phyloP scores from a whole-genome alignment of 1,140 invertebrate species.

The Eupristina koningsbergeri region DNA sequence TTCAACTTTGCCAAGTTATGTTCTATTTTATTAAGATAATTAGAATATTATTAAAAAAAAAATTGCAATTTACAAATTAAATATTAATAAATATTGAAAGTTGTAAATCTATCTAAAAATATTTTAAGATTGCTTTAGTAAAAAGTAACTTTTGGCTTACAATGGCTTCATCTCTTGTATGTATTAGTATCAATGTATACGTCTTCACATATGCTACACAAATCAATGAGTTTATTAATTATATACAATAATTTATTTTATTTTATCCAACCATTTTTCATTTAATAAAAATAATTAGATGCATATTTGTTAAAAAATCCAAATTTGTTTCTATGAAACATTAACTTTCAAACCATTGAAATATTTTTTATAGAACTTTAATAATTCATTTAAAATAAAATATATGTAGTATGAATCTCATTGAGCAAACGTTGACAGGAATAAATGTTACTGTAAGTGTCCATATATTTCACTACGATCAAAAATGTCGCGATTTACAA shows the following conservation, averaged over 20 bases:
- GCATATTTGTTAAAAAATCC: constrained; percentile 25
- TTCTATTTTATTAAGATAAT: neutral
- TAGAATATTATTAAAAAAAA: neutral
- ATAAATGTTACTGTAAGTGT: constrained; percentile 48
- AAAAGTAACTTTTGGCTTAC: constrained; percentile 35
- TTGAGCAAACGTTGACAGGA: constrained; percentile 40
- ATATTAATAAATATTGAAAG: constrained; percentile 38
- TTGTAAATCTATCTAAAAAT: constrained; percentile 25
- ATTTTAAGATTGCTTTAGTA: constrained; percentile 38
- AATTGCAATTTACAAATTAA: neutral
- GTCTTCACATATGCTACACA: neutral
- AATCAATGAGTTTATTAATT: constrained; percentile 38
- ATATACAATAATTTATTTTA: neutral
- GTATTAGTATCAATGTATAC: constrained; percentile 16
- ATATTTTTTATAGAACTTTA: constrained; percentile 42
- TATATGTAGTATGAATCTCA: constrained; percentile 45
- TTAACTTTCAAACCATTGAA: constrained; percentile 39
- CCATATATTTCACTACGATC: constrained; percentile 44
- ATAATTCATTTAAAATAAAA: constrained; percentile 34
- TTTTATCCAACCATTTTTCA: neutral
- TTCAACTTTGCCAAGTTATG: neutral
- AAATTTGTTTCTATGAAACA: constrained; percentile 10
- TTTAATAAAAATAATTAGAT: constrained; percentile 14
- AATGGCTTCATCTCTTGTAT: constrained; percentile 34
- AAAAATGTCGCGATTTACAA: constrained; percentile 48